A percentile compares a stretch with the other conserved stretches of the same genome.
These are phyloP conservation scores for Drosophila biarmipes DNA, from an alignment of 1,140 invertebrate species.

Conservation along the genomic window DNA sequence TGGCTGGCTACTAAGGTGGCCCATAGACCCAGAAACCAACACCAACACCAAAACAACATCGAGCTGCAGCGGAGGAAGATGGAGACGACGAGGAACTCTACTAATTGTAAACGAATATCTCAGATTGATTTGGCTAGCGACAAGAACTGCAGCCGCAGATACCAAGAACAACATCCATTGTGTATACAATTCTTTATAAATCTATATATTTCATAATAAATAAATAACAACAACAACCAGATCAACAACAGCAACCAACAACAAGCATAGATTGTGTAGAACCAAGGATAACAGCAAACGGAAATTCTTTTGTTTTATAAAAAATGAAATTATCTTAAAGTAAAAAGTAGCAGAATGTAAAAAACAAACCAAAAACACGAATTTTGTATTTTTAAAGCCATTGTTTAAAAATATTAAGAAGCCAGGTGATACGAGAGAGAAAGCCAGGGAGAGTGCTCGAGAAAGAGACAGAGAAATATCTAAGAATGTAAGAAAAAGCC, in stretches of 20 bases:
- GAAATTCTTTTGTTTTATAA: constrained; percentile 36
- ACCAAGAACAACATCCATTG: constrained; percentile 80
- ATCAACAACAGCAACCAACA: constrained; percentile 67
- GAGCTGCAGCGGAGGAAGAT: constrained; percentile 28
- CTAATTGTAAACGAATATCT: constrained; percentile 76
- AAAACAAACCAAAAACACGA: constrained; percentile 18
- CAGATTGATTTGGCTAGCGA: constrained; percentile 58
- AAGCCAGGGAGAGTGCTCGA: constrained; percentile 28
- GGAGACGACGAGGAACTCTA: constrained; percentile 53
- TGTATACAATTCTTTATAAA: constrained; percentile 73
- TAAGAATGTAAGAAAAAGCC: constrained; percentile 66
- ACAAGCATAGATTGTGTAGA: constrained; percentile 49
- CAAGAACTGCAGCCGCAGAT: constrained; percentile 40
- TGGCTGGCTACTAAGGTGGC: constrained; percentile 91
- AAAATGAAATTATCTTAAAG: constrained; percentile 47
- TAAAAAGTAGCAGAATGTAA: constrained; percentile 41
- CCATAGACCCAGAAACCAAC: constrained; percentile 14
- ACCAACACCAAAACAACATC: constrained; percentile 15
- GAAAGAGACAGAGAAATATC: constrained; percentile 33
- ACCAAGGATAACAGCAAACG: constrained; percentile 25
- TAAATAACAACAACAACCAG: constrained; percentile 79
- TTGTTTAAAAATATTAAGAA: constrained; percentile 79
- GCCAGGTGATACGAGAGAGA: constrained; percentile 33
- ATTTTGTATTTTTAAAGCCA: constrained; percentile 77
- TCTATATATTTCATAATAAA: constrained; percentile 80